A percentile compares a stretch with the other conserved stretches of the same genome.
Evolutionary conservation across 2,888 invertebrate species (phyloP).

Genomic region (Frankliniella fusca): DNA sequence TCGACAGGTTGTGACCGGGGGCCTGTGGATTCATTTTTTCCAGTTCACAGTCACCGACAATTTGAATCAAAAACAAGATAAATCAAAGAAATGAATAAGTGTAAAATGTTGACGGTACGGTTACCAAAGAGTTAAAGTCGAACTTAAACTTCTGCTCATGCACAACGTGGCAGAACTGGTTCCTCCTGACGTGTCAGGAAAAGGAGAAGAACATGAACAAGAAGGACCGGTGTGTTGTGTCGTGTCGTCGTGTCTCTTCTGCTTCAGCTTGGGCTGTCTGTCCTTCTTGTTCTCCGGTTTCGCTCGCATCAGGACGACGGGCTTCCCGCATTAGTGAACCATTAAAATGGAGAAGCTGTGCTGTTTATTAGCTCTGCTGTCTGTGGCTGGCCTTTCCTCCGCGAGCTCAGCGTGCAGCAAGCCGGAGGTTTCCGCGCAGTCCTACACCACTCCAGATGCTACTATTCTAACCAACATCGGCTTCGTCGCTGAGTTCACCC

Average conservation of each 20-base stretch:
- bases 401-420: constrained; percentile 39
- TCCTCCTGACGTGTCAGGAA: constrained; percentile 5
- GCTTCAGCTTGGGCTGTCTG: background rate
- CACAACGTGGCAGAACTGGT: background rate
- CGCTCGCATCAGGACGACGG: background rate
- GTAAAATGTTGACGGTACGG: no score
- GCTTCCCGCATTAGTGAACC: background rate
- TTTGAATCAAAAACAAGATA: no score
- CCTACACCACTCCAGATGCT: constrained; percentile 89
- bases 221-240: constrained; percentile 1
- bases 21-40: no score
- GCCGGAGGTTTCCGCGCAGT: constrained; percentile 63
- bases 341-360: background rate
- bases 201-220: background rate
- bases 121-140: no score
- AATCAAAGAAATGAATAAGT: no score
- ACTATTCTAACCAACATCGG: constrained; percentile 86
- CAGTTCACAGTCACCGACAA: no score
- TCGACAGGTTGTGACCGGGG: no score
- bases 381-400: constrained; percentile 21
- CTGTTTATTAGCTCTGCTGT: background rate
- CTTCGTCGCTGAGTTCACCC: constrained; percentile 82
- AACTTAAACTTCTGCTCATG: no score
- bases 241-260: background rate
- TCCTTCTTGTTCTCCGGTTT: background rate